Base-by-base conservation (phyloP, 2,888 invertebrate species). In the Heliconius erato region DNA sequence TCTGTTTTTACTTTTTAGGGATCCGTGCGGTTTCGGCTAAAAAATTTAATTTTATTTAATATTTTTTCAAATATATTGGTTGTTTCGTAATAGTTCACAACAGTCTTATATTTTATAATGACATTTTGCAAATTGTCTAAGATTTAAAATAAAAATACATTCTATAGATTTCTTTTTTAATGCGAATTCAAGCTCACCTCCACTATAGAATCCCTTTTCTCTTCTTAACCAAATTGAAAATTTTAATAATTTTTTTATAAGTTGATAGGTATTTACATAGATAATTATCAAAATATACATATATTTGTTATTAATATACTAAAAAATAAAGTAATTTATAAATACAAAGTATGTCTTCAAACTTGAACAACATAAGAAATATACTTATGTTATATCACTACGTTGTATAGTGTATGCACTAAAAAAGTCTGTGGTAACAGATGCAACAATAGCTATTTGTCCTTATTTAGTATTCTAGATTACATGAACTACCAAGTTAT, bases 1-100 rank as follows among this genome's bases (percentile, higher is more conserved):
- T 84, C 32, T 81, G 79, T 74, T 83, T 84, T 85, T 69, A 78
- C 67, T 44, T 82, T 78, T 82, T 83, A 67, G 84, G 65, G 69
- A 79, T 79, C 80, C 69, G n/a, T 69, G 14, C 40, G n/a, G 1
- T 63, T 59, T 76, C 11, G n/a, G 2, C 63, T 63, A 35, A 12
- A 32, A 59, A 1, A 12, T 49, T 49, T 11, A 49, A 49, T 49
- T 49, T 4, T 49, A 14, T 49, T 49, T 32, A 32, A 14, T 12
- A 49, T 49, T 49, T 23, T 19, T 19, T 19, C 2, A 19, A 54
- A 54, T 54, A 19, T 7, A 54, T 19, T 19, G 7, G 2, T 7
- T 19, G 4, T 54, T 7, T 19, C 54, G 7, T 2, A 54, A 0
- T 54, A 54, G 35, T 35, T 35, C 35, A 35, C 35, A 35, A 35